Base-by-base conservation (phyloP, 1,140 invertebrate genomes). In the Nymphalis io region DNA sequence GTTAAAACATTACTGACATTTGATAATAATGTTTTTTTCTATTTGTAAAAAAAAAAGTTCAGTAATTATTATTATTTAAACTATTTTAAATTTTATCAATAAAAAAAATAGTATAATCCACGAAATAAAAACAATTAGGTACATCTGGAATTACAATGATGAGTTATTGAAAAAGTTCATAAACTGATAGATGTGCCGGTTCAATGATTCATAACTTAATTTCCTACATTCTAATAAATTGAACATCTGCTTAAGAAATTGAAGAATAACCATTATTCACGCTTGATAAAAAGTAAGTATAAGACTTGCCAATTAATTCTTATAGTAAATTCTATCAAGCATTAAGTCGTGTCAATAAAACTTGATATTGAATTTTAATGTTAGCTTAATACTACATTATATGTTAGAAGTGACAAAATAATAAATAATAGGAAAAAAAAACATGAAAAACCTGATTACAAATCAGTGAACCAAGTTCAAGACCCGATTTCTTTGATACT, bases 241-340 rank as follows among this genome's bases (percentile, higher is more conserved):
- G 27, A 39, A 40, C 58, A 60, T 42, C 58, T 60, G 58, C 58
- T 60, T 16, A 42, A 40, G 58, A 53, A 53, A 21, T 21, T 53
- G 18, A 12, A 60, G 27, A 40, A 3, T 13, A 16, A 53, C 20
- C 20, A 60, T 60, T 39, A 60, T 40, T 60, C 38, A 60, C 58
- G 58, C 58, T 60, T 40, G 58, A 60, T 38, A 42, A 60, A 38
- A 38, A 10, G 39, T 10, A 58, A n/a, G 27, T 15, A 16, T 3
- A 33, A 33, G 6, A 33, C 6, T 8, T 8, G 27, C 1, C 5
- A 33, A 33, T 33, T 0, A 8, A 8, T 33, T 33, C 27, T 33
- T 33, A 33, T 33, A n/a, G n/a, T n/a, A 33, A 33, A 33, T 8
- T 33, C 27, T 8, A 3, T 33, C 27, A 33, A 0, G 1, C 10